Base-by-base conservation (phyloP, 2,888 invertebrate species). In the Orchestes rusci region DNA sequence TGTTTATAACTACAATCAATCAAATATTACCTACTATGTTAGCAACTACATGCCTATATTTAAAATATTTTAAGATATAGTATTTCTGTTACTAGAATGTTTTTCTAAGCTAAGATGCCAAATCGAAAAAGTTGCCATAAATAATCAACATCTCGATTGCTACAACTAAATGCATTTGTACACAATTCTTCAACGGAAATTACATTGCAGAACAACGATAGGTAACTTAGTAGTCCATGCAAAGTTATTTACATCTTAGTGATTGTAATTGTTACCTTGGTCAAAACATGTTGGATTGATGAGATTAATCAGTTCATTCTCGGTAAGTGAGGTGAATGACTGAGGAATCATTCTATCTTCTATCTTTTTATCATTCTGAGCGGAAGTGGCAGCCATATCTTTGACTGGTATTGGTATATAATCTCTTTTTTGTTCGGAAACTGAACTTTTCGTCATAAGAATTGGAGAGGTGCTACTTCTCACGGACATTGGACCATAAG, bases 221-320 rank as follows among this genome's bases (percentile, higher is more conserved):
- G n/a, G n/a, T n/a, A n/a, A n/a, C n/a, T n/a, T n/a, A n/a, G n/a
- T n/a, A n/a, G n/a, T n/a, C 17, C 45, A 48, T 37, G 44, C 48
- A 34, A 18, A 29, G 15, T 42, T 39, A 39, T 27, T 42, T n/a
- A n/a, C n/a, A 46, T 23, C 20, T 34, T 48, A 51, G 29, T 49
- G 46, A 27, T 45, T 46, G 35, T 49, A 44, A 44, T 51, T 59
- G 56, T 67, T 74, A 82, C 82, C 79, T 74, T 82, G 84, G 70
- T 89, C 90, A 67, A 91, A 90, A 67, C 87, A 86, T 73, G 83
- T 85, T 38, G 90, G 86, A 73, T 90, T 89, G 56, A 91, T 90
- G 70, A 88, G 87, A 66, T 84, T 88, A 56, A 91, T 77, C 56
- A 91, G 75, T 70, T 91, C 90, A 68, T 84, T 84, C 67, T 90